Evolutionary conservation across 2,888 invertebrate genomes (phyloP).

Genomic region (Patella ulyssiponensis): DNA sequence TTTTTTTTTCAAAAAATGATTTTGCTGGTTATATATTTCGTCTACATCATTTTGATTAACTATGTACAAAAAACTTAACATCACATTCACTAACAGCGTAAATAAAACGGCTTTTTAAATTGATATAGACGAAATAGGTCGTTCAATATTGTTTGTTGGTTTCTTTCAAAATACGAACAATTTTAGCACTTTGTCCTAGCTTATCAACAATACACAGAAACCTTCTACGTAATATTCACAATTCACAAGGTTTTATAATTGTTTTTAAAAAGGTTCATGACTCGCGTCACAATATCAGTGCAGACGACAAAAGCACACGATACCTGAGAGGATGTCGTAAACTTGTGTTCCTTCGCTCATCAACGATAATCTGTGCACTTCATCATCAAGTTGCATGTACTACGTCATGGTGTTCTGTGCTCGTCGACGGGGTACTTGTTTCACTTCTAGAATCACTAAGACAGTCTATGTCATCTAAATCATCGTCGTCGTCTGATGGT

Average conservation of each 20-base stretch:
- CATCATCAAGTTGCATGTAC: conserved; percentile 24
- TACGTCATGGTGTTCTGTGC: conserved; percentile 28
- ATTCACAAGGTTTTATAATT: not conserved
- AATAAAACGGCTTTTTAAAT: too few species aligned
- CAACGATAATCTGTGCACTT: not conserved
- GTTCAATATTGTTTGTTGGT: not conserved
- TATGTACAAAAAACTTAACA: too few species aligned
- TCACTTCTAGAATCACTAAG: conserved; percentile 28
- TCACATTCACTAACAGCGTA: too few species aligned
- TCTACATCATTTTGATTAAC: too few species aligned
- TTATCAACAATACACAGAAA: not conserved
- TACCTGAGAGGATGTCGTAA: conserved; percentile 21
- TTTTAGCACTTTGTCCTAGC: conserved; percentile 6
- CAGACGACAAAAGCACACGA: conserved; percentile 19
- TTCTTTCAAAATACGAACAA: conserved; percentile 2
- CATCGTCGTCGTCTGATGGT: conserved; percentile 17
- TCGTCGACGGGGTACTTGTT: conserved; percentile 28
- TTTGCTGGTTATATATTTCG: too few species aligned
- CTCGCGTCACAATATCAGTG: not conserved
- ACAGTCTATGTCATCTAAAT: conserved; percentile 20
- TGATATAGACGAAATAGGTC: too few species aligned
- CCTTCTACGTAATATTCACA: not conserved
- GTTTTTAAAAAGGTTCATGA: not conserved
- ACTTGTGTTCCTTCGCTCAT: conserved; percentile 20
- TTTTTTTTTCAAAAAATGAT: too few species aligned